Conservation (phyloP, 92 coral and sea anemone genomes). For the Zoanthus sansibaricus region DNA sequence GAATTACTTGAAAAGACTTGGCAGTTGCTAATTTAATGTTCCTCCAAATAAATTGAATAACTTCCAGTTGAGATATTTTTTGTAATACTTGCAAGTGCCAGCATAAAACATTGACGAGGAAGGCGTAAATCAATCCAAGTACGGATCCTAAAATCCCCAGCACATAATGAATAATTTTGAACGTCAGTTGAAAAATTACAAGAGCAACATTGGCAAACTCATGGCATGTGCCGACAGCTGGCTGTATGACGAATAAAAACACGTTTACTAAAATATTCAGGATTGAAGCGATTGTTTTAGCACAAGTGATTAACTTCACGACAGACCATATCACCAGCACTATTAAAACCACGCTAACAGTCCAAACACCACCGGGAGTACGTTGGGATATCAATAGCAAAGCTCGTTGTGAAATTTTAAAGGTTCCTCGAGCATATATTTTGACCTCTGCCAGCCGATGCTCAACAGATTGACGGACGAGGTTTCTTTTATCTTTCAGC, state of each 20-base stretch:
- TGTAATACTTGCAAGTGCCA: conserved; percentile 33
- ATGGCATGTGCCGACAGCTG: conserved; percentile 38
- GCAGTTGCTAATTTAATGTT: neutral
- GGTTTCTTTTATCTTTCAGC: neutral
- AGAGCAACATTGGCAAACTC: conserved; percentile 9
- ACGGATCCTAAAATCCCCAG: neutral
- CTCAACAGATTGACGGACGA: neutral
- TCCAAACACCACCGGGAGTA: conserved; percentile 31
- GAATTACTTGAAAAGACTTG: conserved; percentile 2
- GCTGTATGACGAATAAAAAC: conserved; percentile 7
- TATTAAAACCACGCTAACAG: neutral
- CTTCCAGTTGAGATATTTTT: conserved; percentile 19
- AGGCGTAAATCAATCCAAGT: neutral
- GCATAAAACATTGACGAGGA: conserved; percentile 4
- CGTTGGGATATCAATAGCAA: neutral
- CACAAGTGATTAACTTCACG: conserved; percentile 23
- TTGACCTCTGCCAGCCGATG: conserved; percentile 22
- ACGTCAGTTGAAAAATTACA: neutral
- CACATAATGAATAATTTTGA: neutral
- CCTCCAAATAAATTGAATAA: conserved; percentile 10
- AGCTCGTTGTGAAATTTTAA: conserved; percentile 13
- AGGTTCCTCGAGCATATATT: conserved; percentile 36
- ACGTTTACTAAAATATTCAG: neutral
- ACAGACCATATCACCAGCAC: neutral
- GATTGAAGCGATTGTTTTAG: conserved; percentile 13